Conservation (phyloP, 1,140 invertebrate species). For the Drosophila fuyamai region DNA sequence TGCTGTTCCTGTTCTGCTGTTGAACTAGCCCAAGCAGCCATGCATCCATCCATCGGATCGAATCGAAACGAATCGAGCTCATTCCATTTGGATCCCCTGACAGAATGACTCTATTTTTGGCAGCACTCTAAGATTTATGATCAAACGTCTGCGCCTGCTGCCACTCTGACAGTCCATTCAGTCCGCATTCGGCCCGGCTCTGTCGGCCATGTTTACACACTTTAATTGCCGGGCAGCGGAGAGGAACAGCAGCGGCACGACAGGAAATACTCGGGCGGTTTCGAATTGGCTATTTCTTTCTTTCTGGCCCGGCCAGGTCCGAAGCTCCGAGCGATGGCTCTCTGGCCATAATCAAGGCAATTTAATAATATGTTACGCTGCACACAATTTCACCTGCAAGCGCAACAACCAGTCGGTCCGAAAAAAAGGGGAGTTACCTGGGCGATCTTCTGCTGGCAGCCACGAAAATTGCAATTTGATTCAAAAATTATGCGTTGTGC, state of each 20-base stretch:
- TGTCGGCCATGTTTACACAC: constrained; percentile 79
- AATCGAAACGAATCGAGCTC: constrained; percentile 41
- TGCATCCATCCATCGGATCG: constrained; percentile 35
- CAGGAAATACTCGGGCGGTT: constrained; percentile 69
- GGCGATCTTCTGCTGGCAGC: constrained; percentile 27
- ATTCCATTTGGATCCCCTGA: constrained; percentile 28
- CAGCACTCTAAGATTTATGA: constrained; percentile 70
- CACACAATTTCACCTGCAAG: constrained; percentile 79
- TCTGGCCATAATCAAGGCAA: constrained; percentile 77
- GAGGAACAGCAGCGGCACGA: constrained; percentile 49
- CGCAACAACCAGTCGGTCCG: constrained; percentile 9
- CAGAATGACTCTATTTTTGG: constrained; percentile 74
- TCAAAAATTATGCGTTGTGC: constrained; percentile 50
- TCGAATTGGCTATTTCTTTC: constrained; percentile 65
- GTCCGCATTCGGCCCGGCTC: constrained; percentile 36
- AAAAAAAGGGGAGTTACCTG: constrained; percentile 11
- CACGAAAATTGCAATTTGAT: constrained; percentile 43
- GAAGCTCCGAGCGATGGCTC: constrained; percentile 40
- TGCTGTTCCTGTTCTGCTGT: constrained; percentile 2
- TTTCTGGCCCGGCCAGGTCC: constrained; percentile 1
- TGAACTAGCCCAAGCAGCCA: constrained; percentile 11
- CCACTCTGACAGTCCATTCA: constrained; percentile 58
- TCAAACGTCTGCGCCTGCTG: constrained; percentile 52
- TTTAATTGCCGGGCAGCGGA: constrained; percentile 63
- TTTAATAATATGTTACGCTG: constrained; percentile 80